Evolutionary conservation across 2,797 vertebrate genomes (phyloP).

Genomic region (Clarias laeviceps): DNA sequence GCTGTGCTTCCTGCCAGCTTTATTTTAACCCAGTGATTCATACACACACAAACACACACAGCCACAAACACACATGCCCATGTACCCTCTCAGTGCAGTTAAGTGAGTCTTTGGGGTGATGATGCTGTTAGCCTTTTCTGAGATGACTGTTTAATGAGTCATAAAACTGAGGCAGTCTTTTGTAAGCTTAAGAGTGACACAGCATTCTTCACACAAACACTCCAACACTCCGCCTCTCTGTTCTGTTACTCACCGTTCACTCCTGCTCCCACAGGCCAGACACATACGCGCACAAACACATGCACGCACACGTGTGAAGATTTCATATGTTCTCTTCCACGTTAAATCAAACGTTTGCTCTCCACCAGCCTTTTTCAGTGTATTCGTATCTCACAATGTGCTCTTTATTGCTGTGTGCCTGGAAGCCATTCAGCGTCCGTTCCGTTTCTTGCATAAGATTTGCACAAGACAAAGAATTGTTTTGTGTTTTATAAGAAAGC

Average conservation of each 20-base stretch:
- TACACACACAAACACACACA: not conserved
- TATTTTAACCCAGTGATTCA: slow-evolving; percentile 14
- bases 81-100: slow-evolving; percentile 28
- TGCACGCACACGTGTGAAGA: not conserved
- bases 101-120: slow-evolving; percentile 38
- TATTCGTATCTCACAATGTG: slow-evolving; percentile 21
- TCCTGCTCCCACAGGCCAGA: slow-evolving; percentile 26
- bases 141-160: slow-evolving; percentile 50
- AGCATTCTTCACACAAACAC: slow-evolving; percentile 41
- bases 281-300: slow-evolving; percentile 30
- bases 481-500: slow-evolving; percentile 43
- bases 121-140: slow-evolving; percentile 47
- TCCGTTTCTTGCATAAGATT: slow-evolving; percentile 35
- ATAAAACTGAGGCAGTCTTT: slow-evolving; percentile 30
- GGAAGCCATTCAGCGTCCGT: slow-evolving; percentile 20
- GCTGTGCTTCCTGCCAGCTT: slow-evolving; percentile 22
- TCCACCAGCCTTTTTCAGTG: not conserved
- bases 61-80: not conserved
- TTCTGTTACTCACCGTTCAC: slow-evolving; percentile 21
- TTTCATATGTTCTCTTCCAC: slow-evolving; percentile 10
- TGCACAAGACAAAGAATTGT: slow-evolving; percentile 39
- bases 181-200: slow-evolving; percentile 36
- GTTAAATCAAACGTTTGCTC: slow-evolving; percentile 26
- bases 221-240: slow-evolving; percentile 13
- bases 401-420: slow-evolving; percentile 33